Conservation (phyloP, 2,797 vertebrate species). For the Psittacula derbiana region DNA sequence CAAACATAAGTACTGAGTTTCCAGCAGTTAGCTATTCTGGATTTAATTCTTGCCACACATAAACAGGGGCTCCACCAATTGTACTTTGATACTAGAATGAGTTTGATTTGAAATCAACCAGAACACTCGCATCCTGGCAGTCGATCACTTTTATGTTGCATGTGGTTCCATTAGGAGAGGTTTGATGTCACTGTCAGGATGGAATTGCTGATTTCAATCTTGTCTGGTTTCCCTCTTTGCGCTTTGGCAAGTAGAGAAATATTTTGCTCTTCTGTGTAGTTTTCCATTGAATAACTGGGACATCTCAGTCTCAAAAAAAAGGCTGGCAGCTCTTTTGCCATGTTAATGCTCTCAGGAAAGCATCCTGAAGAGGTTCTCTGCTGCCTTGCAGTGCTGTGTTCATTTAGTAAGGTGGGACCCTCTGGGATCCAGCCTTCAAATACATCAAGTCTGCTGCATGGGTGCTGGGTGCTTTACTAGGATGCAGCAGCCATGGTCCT, state of each 20-base stretch:
- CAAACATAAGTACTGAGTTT: neutral
- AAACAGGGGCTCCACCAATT: neutral
- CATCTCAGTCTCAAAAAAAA: neutral
- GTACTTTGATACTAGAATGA: neutral
- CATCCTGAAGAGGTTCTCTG: neutral
- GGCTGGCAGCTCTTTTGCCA: neutral
- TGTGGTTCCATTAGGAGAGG: slow-evolving; percentile 33
- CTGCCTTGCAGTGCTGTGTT: neutral
- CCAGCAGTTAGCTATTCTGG: neutral
- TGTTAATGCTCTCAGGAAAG: neutral
- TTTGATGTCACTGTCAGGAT: slow-evolving; percentile 28
- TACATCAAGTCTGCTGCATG: neutral
- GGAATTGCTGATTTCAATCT: slow-evolving; percentile 29
- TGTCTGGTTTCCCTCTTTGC: slow-evolving; percentile 23
- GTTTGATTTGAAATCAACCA: slow-evolving; percentile 29
- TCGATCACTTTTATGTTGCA: slow-evolving; percentile 12
- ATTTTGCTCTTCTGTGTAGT: neutral
- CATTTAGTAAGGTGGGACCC: neutral
- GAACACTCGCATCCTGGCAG: slow-evolving; percentile 9
- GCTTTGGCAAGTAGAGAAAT: neutral
- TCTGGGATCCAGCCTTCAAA: neutral
- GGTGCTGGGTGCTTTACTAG: neutral
- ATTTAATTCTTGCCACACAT: neutral
- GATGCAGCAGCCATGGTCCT: neutral
- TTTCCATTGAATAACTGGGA: slow-evolving; percentile 10